These are phyloP conservation scores for Lasioglossum baleicum DNA, from an alignment of 1,140 invertebrate species.

Conservation along the genomic window DNA sequence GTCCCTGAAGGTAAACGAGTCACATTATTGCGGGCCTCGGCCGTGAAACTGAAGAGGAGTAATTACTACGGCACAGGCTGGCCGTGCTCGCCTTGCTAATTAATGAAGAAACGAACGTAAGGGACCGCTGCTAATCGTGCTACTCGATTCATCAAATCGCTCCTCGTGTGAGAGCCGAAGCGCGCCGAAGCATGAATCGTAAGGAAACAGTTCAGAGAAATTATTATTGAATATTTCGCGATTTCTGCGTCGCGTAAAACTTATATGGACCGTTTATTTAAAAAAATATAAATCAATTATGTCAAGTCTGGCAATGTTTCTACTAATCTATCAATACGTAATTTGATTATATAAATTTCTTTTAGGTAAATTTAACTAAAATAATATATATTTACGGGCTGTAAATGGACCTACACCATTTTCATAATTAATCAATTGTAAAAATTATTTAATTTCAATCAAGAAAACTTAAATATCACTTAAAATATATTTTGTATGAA, in stretches of 20 bases:
- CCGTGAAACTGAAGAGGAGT: slow-evolving; percentile 23
- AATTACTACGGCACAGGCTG: slow-evolving; percentile 24
- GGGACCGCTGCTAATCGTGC: neutral
- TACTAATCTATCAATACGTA: too few relatives aligned
- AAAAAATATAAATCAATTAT: too few relatives aligned
- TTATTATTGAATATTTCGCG: neutral
- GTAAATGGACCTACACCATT: too few relatives aligned
- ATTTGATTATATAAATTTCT: too few relatives aligned
- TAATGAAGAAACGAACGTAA: slow-evolving; percentile 21
- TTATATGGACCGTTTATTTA: too few relatives aligned
- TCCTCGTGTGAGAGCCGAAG: neutral
- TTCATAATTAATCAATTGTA: too few relatives aligned
- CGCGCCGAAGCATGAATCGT: neutral
- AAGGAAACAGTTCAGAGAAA: neutral
- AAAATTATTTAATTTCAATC: too few relatives aligned
- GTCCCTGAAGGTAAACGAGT: neutral
- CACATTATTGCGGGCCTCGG: neutral
- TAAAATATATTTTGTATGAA: too few relatives aligned
- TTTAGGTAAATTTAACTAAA: too few relatives aligned
- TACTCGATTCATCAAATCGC: slow-evolving; percentile 16
- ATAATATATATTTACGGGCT: too few relatives aligned
- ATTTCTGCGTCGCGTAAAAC: neutral
- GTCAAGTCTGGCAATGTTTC: too few relatives aligned
- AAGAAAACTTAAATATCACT: too few relatives aligned
- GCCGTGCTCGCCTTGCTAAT: slow-evolving; percentile 4